These are phyloP conservation scores for Centrocercus urophasianus DNA, from an alignment of 2,113 vertebrate genomes.

Conservation along the genomic window DNA sequence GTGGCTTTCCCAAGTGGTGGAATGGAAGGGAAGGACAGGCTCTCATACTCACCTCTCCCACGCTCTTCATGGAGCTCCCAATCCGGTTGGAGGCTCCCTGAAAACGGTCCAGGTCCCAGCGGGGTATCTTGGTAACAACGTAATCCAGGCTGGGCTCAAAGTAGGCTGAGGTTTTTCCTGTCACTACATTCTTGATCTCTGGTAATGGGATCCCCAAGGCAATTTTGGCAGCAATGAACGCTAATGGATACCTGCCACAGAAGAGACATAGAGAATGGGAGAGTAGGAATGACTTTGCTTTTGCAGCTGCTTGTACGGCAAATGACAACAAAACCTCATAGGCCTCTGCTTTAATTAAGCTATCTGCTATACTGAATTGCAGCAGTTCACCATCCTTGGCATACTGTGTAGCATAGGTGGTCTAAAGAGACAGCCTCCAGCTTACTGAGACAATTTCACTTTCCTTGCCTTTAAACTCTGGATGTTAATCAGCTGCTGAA, in stretches of 20 bases:
- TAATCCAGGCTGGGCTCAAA: constrained; percentile 97
- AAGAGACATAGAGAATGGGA: neutral
- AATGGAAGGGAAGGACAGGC: neutral
- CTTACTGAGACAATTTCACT: neutral
- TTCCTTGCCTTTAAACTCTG: neutral
- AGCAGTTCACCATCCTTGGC: neutral
- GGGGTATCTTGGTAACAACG: constrained; percentile 94
- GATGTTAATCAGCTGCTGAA: neutral
- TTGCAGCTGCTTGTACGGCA: neutral
- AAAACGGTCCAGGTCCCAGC: constrained; percentile 95
- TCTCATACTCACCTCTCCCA: constrained; percentile 87
- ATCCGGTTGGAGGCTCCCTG: constrained; percentile 87
- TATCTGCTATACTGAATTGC: neutral
- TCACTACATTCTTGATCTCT: constrained; percentile 92
- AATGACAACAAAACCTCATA: neutral
- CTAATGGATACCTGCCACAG: constrained; percentile 88
- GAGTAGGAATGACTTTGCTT: neutral
- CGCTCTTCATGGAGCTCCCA: constrained; percentile 96
- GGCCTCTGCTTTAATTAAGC: neutral
- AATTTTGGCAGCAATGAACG: constrained; percentile 95
- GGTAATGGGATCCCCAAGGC: constrained; percentile 92
- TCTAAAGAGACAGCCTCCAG: neutral
- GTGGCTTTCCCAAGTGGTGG: neutral
- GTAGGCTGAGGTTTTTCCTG: constrained; percentile 92
- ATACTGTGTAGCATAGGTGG: neutral